These are phyloP conservation scores for Molorchus minor DNA, from an alignment of 2,888 invertebrate species.

Conservation along the genomic window DNA sequence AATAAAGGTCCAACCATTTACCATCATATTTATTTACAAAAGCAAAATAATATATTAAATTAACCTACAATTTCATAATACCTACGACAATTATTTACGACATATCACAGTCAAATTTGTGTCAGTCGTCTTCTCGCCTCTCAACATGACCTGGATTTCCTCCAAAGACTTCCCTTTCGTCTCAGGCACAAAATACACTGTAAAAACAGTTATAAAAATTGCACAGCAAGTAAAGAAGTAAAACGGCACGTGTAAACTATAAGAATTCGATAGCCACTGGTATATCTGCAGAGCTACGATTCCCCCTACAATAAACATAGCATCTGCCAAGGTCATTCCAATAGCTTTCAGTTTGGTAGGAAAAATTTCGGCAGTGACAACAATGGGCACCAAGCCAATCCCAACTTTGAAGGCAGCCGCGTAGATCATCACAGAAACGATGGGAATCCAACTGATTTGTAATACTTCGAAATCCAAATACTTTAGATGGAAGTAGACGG, in stretches of 20 bases:
- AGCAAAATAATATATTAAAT: too few species aligned
- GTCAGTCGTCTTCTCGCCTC: constrained; percentile 46
- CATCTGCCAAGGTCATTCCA: constrained; percentile 60
- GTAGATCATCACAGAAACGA: constrained; percentile 44
- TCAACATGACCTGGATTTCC: constrained; percentile 59
- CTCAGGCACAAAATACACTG: constrained; percentile 57
- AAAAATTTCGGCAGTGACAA: constrained; percentile 60
- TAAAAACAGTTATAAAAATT: constrained; percentile 56
- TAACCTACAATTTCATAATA: too few species aligned
- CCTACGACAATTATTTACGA: too few species aligned
- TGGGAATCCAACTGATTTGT: constrained; percentile 51
- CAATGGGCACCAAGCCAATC: constrained; percentile 59
- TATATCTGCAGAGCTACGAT: constrained; percentile 57
- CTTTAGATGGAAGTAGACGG: constrained; percentile 58
- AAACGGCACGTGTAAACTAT: constrained; percentile 58
- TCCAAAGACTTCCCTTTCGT: constrained; percentile 59
- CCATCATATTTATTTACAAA: too few species aligned
- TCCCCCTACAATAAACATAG: constrained; percentile 56
- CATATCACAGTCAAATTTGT: constrained; percentile 19
- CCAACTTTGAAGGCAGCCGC: constrained; percentile 58
- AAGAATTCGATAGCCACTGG: constrained; percentile 48
- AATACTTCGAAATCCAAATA: constrained; percentile 48
- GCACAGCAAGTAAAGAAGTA: constrained; percentile 55
- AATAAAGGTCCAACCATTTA: too few species aligned
- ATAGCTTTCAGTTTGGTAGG: constrained; percentile 60